Evolutionary conservation across 2,797 vertebrate genomes (phyloP), one percentile per base, ranked within the genome.

Genomic region (Graptemys geographica): DNA sequence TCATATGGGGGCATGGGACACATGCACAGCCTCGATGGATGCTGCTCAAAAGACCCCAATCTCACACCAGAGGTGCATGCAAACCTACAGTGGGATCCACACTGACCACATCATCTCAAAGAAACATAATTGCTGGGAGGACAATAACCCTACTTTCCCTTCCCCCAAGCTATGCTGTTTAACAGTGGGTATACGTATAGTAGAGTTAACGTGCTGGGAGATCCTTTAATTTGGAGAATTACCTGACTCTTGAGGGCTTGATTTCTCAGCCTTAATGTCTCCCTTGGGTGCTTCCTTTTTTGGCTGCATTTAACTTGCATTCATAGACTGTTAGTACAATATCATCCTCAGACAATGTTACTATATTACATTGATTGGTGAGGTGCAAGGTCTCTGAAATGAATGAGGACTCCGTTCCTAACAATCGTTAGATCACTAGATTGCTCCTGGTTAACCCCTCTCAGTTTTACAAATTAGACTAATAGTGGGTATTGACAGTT

Each of bases 291-390:
- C 62, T 69, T 37, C 62, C 62, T 8, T 69, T 44, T 41, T 44
- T 44, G 72, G 6, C 15, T 76, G 72, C 72, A 12, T 76, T 76
- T 76, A 76, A 47, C 33, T 37, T 69, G 33, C 72, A 47, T 41
- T 79, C 49, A 47, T 33, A 28, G 7, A 51, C 56, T 41, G 74
- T 25, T 37, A 79, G 0, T 28, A 0, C 57, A 33, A 44, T 27
- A 1, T 6, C 91, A 49, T 55, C 69, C 31, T n/a, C 51, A 10
- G 0, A 51, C 76, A 25, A 1, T 23, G 3, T 65, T 27, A 33
- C 51, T 49, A 0, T 69, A 10, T 55, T 23, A 13, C 23, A 15
- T 27, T 74, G 8, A 47, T 13, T 19, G 2, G 80, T 83, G 8
- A 37, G 12, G 23, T n/a, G 37, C 51, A 18, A 1, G 78, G 87